Percentiles rank a stretch among this genome's conserved stretches.
These are phyloP conservation scores for Gouania willdenowi DNA, from an alignment of 2,797 vertebrate species.

Conservation along the genomic window DNA sequence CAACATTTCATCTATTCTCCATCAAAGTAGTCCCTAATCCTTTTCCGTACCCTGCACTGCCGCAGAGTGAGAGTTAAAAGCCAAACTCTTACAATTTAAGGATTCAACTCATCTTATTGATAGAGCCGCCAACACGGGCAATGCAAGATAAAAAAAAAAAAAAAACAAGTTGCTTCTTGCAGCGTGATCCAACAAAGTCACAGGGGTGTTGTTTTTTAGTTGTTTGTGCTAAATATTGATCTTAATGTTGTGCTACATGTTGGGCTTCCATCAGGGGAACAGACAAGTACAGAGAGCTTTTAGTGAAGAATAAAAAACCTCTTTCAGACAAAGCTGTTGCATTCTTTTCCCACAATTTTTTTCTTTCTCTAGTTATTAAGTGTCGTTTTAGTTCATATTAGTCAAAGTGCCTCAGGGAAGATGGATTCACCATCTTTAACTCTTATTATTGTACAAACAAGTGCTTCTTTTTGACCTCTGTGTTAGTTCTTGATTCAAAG, in stretches of 20 bases:
- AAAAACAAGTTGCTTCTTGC: constrained; percentile 30
- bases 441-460: constrained; percentile 47
- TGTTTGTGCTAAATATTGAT: constrained; percentile 73
- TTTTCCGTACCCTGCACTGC: too few species aligned
- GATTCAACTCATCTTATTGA: constrained; percentile 35
- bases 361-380: constrained; percentile 46
- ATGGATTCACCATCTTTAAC: constrained; percentile 56
- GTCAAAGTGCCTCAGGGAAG: constrained; percentile 55
- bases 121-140: constrained; percentile 31
- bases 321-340: constrained; percentile 33
- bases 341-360: constrained; percentile 35
- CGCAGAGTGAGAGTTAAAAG: constrained; percentile 29
- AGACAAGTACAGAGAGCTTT: constrained; percentile 61
- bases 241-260: constrained; percentile 58
- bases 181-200: constrained; percentile 53
- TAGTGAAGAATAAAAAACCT: constrained; percentile 61
- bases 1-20: too few species aligned
- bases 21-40: too few species aligned
- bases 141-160: constrained; percentile 24
- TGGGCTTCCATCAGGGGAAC: constrained; percentile 55
- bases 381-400: constrained; percentile 64
- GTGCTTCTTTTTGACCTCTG: constrained; percentile 36
- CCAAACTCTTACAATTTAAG: constrained; percentile 40
- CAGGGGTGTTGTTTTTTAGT: constrained; percentile 59
- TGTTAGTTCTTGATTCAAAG: constrained; percentile 55